Conservation (phyloP, 2,797 vertebrate species). For the Calcarius lapponicus region DNA sequence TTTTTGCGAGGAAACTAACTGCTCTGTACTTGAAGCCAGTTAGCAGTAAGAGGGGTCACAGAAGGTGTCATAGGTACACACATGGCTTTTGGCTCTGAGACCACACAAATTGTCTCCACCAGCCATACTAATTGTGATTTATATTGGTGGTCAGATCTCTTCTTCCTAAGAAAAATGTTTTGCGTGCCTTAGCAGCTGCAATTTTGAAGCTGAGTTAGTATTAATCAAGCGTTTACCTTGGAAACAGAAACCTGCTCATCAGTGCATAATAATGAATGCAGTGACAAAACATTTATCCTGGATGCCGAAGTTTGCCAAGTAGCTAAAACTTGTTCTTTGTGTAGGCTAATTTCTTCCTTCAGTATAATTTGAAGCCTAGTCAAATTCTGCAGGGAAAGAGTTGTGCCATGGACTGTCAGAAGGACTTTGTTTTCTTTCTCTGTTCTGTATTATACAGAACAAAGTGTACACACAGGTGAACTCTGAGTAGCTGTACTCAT, state of each 20-base stretch:
- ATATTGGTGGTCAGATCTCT: neutral
- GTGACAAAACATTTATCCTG: neutral
- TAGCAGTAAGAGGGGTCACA: neutral
- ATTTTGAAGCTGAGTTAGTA: neutral
- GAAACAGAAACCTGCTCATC: neutral
- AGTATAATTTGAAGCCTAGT: neutral
- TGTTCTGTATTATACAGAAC: neutral
- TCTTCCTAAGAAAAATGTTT: neutral
- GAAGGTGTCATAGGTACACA: neutral
- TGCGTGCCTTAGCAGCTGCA: neutral
- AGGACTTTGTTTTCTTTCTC: neutral
- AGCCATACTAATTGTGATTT: neutral
- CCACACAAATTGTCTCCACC: neutral
- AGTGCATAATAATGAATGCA: neutral
- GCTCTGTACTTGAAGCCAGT: neutral
- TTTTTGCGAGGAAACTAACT: neutral
- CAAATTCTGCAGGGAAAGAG: neutral
- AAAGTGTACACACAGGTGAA: neutral
- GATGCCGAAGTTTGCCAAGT: neutral
- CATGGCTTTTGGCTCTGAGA: neutral
- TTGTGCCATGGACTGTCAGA: neutral
- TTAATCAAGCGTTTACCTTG: neutral
- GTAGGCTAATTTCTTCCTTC: neutral
- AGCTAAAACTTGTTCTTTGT: neutral
- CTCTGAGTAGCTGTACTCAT: neutral